Percentiles rank a stretch among this genome's conserved stretches.
phyloP scores from a whole-genome alignment of 2,113 vertebrate species.

The Sterrhoptilus dennistouni region DNA sequence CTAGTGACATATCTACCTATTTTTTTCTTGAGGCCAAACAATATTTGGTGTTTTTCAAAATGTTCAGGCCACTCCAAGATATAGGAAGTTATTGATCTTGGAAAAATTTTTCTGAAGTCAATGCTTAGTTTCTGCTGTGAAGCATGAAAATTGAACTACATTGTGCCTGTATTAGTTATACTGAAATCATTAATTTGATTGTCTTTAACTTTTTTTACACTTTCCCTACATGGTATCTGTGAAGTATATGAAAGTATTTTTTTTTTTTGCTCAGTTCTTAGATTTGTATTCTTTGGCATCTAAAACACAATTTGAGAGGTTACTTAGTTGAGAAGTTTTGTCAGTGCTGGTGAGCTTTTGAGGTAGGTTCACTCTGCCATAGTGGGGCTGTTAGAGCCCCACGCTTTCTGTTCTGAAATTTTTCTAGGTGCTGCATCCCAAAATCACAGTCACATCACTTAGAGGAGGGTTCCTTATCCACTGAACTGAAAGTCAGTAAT shows the following conservation, averaged over 20 bases:
- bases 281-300: neutral
- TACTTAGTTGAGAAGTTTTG: neutral
- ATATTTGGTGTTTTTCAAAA: neutral
- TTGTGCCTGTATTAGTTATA: neutral
- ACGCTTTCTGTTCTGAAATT: neutral
- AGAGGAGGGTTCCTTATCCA: neutral
- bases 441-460: neutral
- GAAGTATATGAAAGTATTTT: neutral
- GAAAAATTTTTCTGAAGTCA: neutral
- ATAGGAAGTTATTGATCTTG: neutral
- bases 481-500: accelerated
- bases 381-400: neutral
- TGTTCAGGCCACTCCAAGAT: neutral
- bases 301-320: neutral
- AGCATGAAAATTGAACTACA: neutral
- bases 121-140: neutral
- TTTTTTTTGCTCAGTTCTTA: neutral
- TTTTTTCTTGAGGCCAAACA: neutral
- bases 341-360: neutral
- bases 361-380: neutral
- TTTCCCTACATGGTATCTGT: neutral
- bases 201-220: neutral
- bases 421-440: neutral
- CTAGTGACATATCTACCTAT: neutral
- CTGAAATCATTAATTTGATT: neutral